phyloP scores from a whole-genome alignment of 2,797 vertebrate species.

The Halcyon chelicuti region DNA sequence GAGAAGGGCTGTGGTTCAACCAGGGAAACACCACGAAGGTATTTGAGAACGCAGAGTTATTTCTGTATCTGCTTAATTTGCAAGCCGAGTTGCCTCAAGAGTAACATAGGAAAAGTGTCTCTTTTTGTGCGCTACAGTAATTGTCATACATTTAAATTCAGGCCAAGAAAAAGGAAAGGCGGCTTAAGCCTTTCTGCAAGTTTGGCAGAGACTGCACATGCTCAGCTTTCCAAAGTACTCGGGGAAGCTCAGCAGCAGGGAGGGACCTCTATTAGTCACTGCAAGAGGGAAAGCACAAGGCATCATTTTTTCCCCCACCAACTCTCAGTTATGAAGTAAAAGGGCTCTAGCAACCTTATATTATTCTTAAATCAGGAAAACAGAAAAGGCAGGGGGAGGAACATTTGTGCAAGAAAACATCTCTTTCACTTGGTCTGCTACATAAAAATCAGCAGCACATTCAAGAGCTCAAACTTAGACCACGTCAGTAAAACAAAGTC shows the following conservation, averaged over 20 bases:
- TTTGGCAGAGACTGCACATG: background rate
- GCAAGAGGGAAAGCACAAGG: background rate
- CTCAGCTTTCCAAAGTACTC: background rate
- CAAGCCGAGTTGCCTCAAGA: background rate
- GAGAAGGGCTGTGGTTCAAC: background rate
- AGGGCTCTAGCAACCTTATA: background rate
- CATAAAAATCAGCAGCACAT: background rate
- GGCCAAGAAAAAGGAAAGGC: background rate
- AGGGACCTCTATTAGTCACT: conserved; percentile 3
- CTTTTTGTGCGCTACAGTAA: background rate
- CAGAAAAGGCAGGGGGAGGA: background rate
- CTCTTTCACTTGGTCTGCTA: background rate
- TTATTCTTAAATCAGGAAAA: conserved; percentile 28
- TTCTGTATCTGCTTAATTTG: background rate
- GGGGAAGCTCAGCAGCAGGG: background rate
- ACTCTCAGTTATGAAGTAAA: background rate
- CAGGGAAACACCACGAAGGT: background rate
- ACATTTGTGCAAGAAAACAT: background rate
- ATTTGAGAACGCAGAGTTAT: background rate
- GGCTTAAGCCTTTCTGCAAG: background rate
- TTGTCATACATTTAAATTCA: background rate
- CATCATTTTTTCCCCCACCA: background rate
- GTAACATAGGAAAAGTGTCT: background rate
- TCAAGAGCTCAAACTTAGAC: background rate
- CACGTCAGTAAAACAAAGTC: background rate